A percentile compares a stretch with the other conserved stretches of the same genome.
Conservation (phyloP, 2,113 vertebrate genomes). For the Leptobrachium leishanense region DNA sequence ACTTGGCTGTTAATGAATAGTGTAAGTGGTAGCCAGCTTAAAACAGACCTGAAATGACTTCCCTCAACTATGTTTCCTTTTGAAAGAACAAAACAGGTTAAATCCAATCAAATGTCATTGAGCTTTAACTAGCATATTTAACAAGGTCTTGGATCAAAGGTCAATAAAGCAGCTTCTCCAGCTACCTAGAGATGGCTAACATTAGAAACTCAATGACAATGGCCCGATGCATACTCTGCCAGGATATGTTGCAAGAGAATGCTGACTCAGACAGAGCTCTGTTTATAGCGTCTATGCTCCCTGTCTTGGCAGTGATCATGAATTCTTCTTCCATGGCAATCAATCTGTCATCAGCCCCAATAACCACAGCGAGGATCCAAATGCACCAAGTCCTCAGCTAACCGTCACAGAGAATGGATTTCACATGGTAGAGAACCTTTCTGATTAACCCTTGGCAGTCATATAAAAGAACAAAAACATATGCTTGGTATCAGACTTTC, state of each 20-base stretch:
- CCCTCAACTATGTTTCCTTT: no score
- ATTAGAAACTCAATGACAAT: slow-evolving; percentile 25
- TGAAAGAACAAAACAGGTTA: background rate
- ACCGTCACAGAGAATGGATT: slow-evolving; percentile 29
- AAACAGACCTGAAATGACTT: no score
- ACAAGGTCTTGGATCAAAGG: background rate
- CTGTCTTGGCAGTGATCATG: slow-evolving; percentile 24
- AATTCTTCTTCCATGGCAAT: slow-evolving; percentile 34
- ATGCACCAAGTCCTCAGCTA: slow-evolving; percentile 24
- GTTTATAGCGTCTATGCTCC: slow-evolving; percentile 15
- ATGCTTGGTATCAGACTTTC: no score
- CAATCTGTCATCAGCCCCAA: slow-evolving; percentile 44
- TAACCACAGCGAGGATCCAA: slow-evolving; percentile 35
- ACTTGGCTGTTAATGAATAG: no score
- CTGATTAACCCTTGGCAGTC: slow-evolving; percentile 27
- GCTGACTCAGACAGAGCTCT: slow-evolving; percentile 35
- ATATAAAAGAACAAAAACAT: background rate
- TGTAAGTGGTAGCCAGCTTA: no score
- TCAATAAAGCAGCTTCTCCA: slow-evolving; percentile 1
- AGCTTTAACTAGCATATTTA: background rate
- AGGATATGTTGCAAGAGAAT: slow-evolving; percentile 43
- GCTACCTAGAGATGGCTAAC: slow-evolving; percentile 16
- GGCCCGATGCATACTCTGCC: slow-evolving; percentile 2
- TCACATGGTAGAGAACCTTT: slow-evolving; percentile 13
- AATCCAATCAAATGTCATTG: background rate